A percentile compares a stretch with the other conserved stretches of the same genome.
Conservation (phyloP, 2,797 vertebrate species). For the Coluber constrictor region DNA sequence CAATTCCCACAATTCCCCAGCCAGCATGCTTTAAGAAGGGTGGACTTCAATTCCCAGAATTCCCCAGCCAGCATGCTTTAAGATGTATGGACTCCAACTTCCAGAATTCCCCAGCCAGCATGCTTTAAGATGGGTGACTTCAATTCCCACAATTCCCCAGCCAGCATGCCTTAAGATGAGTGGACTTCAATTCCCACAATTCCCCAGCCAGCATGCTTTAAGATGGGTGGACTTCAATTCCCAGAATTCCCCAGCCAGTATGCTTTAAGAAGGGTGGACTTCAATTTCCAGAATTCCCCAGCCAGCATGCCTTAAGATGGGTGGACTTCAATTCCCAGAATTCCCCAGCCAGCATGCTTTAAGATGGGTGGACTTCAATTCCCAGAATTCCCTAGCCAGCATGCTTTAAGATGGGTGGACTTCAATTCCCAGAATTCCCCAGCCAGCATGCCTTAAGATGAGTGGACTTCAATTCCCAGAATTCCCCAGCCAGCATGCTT, state of each 20-base stretch:
- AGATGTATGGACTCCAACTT: fast-evolving
- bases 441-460: not conserved
- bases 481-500: not conserved
- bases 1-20: not conserved
- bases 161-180: not conserved
- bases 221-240: not conserved
- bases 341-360: not conserved
- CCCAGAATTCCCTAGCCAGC: not conserved
- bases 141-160: not conserved
- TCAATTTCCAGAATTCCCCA: not conserved
- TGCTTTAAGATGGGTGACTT: fast-evolving
- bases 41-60: not conserved
- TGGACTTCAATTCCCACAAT: not conserved
- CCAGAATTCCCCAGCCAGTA: not conserved
- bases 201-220: not conserved
- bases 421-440: not conserved
- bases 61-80: not conserved
- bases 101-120: not conserved
- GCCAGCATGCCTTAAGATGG: not conserved
- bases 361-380: not conserved
- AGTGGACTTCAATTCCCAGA: not conserved
- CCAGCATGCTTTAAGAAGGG: not conserved
- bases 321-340: not conserved
- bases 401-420: not conserved
- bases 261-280: fast-evolving